Evolutionary conservation across 2,113 vertebrate genomes (phyloP).

Genomic region (Mola mola): DNA sequence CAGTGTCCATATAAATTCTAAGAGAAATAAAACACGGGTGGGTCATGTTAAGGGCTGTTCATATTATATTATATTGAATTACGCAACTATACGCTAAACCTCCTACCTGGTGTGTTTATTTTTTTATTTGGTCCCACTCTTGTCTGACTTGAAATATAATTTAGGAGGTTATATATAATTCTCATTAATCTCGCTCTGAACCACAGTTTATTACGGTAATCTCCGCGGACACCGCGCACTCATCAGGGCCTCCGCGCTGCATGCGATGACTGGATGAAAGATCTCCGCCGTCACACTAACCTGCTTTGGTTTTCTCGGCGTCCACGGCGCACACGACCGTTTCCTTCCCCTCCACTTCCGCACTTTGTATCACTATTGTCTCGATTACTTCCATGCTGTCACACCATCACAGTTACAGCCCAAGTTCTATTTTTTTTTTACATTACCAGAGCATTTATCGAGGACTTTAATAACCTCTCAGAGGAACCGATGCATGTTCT

Average conservation of each 20-base stretch:
- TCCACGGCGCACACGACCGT: constrained; percentile 56
- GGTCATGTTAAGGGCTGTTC: not conserved
- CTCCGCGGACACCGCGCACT: constrained; percentile 15
- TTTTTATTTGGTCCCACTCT: too few species aligned
- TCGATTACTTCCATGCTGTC: constrained; percentile 73
- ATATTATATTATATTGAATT: not conserved
- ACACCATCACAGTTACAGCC: not conserved
- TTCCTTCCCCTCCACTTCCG: constrained; percentile 69
- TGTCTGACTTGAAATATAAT: too few species aligned
- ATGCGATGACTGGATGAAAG: constrained; percentile 34
- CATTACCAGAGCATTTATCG: constrained; percentile 37
- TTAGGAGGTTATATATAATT: too few species aligned
- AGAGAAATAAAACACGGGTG: constrained; percentile 8
- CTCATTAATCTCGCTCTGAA: not conserved
- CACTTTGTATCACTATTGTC: constrained; percentile 69
- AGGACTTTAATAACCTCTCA: constrained; percentile 79
- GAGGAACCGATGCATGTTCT: constrained; percentile 62
- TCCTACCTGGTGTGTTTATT: too few species aligned
- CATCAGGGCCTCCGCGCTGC: constrained; percentile 57
- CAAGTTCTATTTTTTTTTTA: constrained; percentile 8
- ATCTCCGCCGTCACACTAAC: constrained; percentile 51
- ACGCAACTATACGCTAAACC: not conserved
- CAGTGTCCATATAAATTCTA: constrained; percentile 83
- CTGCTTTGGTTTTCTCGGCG: constrained; percentile 74
- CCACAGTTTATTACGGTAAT: not conserved